Evolutionary conservation across 2,113 vertebrate genomes (phyloP), one percentile per base, ranked within the genome.

Genomic region (Pavo muticus): DNA sequence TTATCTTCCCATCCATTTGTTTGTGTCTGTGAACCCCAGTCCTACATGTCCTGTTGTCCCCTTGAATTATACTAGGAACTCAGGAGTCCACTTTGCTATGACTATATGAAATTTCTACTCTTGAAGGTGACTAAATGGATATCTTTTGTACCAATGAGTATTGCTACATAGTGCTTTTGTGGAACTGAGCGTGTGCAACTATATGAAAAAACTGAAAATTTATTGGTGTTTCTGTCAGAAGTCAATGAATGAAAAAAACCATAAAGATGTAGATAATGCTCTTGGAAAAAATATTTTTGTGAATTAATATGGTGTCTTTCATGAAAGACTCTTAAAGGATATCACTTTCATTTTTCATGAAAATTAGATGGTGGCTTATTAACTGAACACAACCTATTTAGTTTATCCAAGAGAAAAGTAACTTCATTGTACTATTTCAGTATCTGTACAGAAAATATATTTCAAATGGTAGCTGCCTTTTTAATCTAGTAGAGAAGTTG

Each of bases 391-490:
- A 57, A 18, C 60, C 76, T 89, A 32, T 91, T 94, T 84, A 88
- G 50, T 90, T 93, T 95, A 71, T 76, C 30, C n/a, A 82, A 47
- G 40, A 67, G 20, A 67, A 84, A 82, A 44, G 44, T 87, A 45
- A 50, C 67, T 91, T 87, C 30, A 92, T 82, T 84, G 47, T 82
- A n/a, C 23, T 88, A 72, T 78, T 84, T 75, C 81, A 80, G 71
- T 63, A 89, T 73, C 67, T 83, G 14, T 59, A 73, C 18, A 23
- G 48, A 21, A 75, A 73, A 92, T 70, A 63, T 6, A 76, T 85
- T 91, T 92, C 65, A 89, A 59, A 45, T 67, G 18, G 74, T 79
- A 82, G 54, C 73, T 85, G 45, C 11, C 8, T 89, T 89, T 94
- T 89, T 92, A 94, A 91, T 70, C 24, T 76, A 92, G 70, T 25